These are phyloP conservation scores for Rousettus leschenaultii DNA, from an alignment of 2,113 vertebrate genomes.

Conservation along the genomic window DNA sequence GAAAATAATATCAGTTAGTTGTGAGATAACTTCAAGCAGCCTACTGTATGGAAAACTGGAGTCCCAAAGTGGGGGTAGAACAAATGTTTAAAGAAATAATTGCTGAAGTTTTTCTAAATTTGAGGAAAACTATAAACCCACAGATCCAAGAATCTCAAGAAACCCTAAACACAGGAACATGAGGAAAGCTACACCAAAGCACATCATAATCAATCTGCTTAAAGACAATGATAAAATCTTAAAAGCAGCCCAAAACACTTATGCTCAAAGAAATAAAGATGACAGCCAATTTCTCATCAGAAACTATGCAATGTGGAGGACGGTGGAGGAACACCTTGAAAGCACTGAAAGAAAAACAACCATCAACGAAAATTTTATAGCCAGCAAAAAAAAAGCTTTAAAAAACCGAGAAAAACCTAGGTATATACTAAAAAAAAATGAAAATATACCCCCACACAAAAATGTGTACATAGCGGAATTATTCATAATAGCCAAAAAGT, in stretches of 20 bases:
- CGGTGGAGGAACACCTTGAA: neutral
- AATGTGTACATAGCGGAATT: neutral
- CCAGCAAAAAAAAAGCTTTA: neutral
- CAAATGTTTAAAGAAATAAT: neutral
- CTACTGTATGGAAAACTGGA: neutral
- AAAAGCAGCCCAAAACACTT: neutral
- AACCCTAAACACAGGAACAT: neutral
- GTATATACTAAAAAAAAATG: neutral
- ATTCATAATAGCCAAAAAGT: neutral
- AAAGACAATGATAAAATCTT: neutral
- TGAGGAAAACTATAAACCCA: neutral
- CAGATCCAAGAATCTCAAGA: neutral
- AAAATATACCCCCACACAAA: neutral
- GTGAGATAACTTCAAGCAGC: neutral
- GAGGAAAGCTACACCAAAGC: slow-evolving; percentile 1
- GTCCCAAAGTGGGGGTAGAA: neutral
- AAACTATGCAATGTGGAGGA: neutral
- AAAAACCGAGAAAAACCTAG: neutral
- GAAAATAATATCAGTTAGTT: neutral
- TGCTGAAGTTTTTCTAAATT: neutral
- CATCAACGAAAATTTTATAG: slow-evolving; percentile 25
- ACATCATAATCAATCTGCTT: neutral
- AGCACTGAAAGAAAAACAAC: neutral
- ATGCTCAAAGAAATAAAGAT: neutral
- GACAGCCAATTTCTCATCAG: neutral